Conservation (phyloP, 2,888 invertebrate genomes). For the Ommatoiulus sabulosus region DNA sequence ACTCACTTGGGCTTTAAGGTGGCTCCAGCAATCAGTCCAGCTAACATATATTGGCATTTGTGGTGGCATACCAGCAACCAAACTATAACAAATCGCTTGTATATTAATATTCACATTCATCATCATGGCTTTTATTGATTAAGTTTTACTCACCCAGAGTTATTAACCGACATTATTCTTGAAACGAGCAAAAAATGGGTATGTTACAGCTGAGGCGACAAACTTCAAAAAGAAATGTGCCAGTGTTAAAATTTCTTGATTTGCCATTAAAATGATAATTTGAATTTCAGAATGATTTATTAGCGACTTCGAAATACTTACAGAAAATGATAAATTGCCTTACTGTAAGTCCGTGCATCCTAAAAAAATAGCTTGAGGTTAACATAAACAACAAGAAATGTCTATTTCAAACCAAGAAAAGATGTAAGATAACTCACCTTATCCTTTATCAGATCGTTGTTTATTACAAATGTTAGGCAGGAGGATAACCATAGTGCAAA, state of each 20-base stretch:
- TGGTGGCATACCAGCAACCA: conserved; percentile 85
- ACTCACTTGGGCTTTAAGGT: conserved; percentile 70
- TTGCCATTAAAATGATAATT: neutral
- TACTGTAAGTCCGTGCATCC: neutral
- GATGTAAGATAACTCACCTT: neutral
- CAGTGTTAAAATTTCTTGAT: neutral
- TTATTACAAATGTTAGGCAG: conserved; percentile 50
- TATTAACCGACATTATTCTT: conserved; percentile 89
- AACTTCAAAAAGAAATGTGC: conserved; percentile 70
- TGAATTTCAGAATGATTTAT: conserved; percentile 74
- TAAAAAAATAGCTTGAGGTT: neutral
- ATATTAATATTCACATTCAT: conserved; percentile 8
- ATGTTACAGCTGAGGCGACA: conserved; percentile 85
- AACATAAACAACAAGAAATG: neutral
- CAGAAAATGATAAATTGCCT: conserved; percentile 37
- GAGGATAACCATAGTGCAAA: conserved; percentile 77
- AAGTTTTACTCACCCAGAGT: conserved; percentile 74
- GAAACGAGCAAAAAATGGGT: conserved; percentile 93
- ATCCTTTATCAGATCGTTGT: conserved; percentile 28
- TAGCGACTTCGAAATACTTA: conserved; percentile 74
- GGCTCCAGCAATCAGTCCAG: conserved; percentile 88
- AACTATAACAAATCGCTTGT: conserved; percentile 68
- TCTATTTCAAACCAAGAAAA: neutral
- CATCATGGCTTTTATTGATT: conserved; percentile 58
- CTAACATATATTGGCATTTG: conserved; percentile 83